Base-by-base conservation (phyloP, 2,113 vertebrate species). In the Odobenus rosmarus region DNA sequence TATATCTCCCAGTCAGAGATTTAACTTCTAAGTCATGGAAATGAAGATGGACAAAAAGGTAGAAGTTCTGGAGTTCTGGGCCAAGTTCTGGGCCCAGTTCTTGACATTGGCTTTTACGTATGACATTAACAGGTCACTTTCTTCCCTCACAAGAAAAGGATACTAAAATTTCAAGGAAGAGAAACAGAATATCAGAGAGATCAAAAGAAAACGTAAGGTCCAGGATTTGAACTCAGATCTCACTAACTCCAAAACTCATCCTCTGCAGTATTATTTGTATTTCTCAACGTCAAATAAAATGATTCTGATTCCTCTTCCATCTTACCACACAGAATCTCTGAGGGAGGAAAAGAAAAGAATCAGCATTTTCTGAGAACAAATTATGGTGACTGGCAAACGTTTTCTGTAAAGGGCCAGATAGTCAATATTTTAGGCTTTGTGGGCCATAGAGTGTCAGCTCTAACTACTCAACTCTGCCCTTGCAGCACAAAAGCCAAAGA, bases 401-500 rank as follows among this genome's bases (percentile, higher is more conserved):
- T 71, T 67, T 74, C 33, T 93, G 51, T 83, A 33, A 76, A 96
- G 85, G 64, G 23, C 42, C 24, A 84, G 51, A 51, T 0, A 79
- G 31, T 24, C 31, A n/a, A 39, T 91, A 69, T 55, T 79, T 91
- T 26, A 19, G n/a, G 39, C 39, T 79, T 88, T 69, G 21, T 84
- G 59, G 62, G 26, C 76, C 31, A 28, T 11, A 53, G 28, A 8
- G 18, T 77, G 59, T 83, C 53, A 72, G 33, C 15, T 72, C 13
- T 42, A 72, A n/a, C 23, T 64, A 31, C 14, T 93, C 21, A 72
- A 24, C 74, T 62, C 42, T 96, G 51, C 5, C 36, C 12, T 61
- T 82, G 13, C 14, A 74, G 67, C 59, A 93, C 26, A 89, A 94
- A 96, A 16, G 26, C 11, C 19, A 96, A 74, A 96, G 80, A 83